Percentiles rank a stretch among this genome's conserved stretches.
Evolutionary conservation across 2,113 vertebrate species (phyloP).

Genomic region (Rhinichthys klamathensis): DNA sequence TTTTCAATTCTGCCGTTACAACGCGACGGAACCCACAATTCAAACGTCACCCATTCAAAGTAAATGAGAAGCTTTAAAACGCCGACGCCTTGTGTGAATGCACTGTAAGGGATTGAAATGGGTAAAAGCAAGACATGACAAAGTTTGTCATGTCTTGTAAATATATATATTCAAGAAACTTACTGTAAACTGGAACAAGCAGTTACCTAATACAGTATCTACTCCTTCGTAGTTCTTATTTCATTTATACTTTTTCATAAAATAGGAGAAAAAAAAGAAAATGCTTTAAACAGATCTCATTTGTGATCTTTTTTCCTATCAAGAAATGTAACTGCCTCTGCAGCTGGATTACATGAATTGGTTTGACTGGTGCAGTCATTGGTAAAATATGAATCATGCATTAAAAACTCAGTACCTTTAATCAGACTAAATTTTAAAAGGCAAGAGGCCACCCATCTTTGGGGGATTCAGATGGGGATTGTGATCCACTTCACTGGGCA

Average conservation of each 20-base stretch:
- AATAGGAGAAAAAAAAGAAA: background rate
- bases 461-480: conserved; percentile 25
- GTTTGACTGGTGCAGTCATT: background rate
- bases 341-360: background rate
- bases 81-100: too few relatives aligned
- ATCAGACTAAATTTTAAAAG: conserved; percentile 22
- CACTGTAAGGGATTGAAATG: too few relatives aligned
- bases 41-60: too few relatives aligned
- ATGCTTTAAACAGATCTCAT: background rate
- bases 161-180: too few relatives aligned
- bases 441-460: conserved; percentile 30
- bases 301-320: background rate
- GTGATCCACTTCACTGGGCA: conserved; percentile 50
- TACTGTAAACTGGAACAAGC: too few relatives aligned
- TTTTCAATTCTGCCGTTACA: too few relatives aligned
- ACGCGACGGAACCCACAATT: too few relatives aligned
- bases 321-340: background rate
- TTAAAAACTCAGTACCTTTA: conserved; percentile 5
- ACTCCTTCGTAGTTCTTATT: background rate
- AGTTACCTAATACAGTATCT: too few relatives aligned
- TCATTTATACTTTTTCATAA: background rate
- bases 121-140: too few relatives aligned
- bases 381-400: conserved; percentile 16
- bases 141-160: too few relatives aligned
- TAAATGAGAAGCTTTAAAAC: too few relatives aligned